Base-by-base conservation (phyloP, 2,888 invertebrate genomes). In the Homarus gammarus region DNA sequence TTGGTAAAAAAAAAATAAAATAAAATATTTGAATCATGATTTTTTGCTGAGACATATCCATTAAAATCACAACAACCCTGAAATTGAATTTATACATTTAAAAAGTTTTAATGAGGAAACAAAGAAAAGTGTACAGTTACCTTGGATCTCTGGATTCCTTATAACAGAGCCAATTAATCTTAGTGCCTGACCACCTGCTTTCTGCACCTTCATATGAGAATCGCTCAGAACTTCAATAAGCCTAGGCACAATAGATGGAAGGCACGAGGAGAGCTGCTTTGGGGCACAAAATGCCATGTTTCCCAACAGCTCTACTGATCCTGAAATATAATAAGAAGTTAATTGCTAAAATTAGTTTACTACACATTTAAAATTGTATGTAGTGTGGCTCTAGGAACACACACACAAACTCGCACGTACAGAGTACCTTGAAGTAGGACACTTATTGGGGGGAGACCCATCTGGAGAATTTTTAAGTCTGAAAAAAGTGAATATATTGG, bases 251-350 rank as follows among this genome's bases (percentile, higher is more conserved):
- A 99, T 99, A 94, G 97, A 98, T 1, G 99, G 99, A 93, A 99
- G 95, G 94, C 99, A 99, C 0, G 99, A 98, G 5, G 99, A 99
- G 92, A 99, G 95, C 94, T 99, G 99, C 94, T 99, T 99, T 0
- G 99, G 99, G 0, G 99, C 99, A 94, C 99, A 99, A 94, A 97
- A 99, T 0, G 99, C 99, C 99, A 99, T 99, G 18, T 99, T 98
- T 15, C 99, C 99, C 40, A 99, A 95, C 84, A 99, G 94, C 94
- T 99, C 99, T 87, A 99, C 98, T 0, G 99, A 98, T 49, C 98
- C 97, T 97, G 94, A 84, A 93, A 91, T 77, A 84, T 77, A 27
- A 38, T 38, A 31, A 33, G 2, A 70, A 33, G 12, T 12, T 1
- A 8, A 70, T 1, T 15, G 12, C 5, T 64, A 27, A 70, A 12